phyloP scores from a whole-genome alignment of 53 echinoderm and acorn worm species.

The Mesocentrotus franciscanus region DNA sequence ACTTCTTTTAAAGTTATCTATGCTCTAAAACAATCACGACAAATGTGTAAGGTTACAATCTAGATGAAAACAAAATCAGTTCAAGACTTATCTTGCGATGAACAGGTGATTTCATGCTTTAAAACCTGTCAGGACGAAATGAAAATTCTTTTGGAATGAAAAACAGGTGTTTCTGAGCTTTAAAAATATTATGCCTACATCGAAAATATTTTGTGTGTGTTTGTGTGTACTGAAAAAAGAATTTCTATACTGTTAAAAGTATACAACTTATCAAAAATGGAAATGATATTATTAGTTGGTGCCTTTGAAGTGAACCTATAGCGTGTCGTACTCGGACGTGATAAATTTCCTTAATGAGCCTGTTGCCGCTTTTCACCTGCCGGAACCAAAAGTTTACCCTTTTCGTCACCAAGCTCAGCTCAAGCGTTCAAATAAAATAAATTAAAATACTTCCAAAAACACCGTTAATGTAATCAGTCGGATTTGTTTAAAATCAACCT shows the following conservation, averaged over 20 bases:
- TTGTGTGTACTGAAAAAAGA: no score
- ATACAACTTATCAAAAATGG: background rate
- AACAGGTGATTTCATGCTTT: no score
- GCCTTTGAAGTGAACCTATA: background rate
- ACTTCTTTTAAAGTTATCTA: no score
- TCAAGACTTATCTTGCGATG: no score
- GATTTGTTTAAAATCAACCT: slow-evolving; percentile 39
- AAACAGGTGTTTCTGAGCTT: background rate
- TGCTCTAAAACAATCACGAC: no score
- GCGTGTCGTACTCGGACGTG: background rate
- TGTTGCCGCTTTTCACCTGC: background rate
- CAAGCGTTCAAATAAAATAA: background rate
- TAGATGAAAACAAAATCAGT: no score
- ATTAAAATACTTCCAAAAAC: background rate
- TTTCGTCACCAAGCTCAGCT: background rate
- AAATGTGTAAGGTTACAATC: no score
- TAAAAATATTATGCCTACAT: no score
- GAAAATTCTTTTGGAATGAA: no score
- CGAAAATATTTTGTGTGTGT: no score
- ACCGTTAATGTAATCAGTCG: background rate
- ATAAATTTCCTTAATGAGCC: slow-evolving; percentile 9
- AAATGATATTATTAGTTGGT: background rate
- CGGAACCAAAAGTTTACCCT: background rate
- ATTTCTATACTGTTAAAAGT: background rate
- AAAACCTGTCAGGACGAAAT: no score